Conservation (phyloP, 2,888 invertebrate species). For the Folsomia manolachei region DNA sequence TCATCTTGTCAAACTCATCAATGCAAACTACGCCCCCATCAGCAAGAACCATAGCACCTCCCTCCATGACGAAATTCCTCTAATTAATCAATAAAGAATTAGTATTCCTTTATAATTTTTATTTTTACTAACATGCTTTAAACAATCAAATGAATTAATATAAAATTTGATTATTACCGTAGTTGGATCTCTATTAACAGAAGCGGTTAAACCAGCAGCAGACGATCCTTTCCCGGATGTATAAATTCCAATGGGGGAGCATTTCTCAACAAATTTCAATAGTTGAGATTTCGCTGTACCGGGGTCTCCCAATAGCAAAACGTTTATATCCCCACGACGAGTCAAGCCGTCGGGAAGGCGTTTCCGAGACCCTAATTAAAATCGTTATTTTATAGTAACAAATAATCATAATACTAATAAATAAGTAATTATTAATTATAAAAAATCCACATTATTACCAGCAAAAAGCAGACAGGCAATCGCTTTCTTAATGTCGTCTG, state of each 20-base stretch:
- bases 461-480: constrained; percentile 93
- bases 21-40: constrained; percentile 99
- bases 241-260: constrained; percentile 90
- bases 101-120: constrained; percentile 17
- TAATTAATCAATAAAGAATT: constrained; percentile 54
- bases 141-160: too few species aligned
- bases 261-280: constrained; percentile 93
- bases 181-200: constrained; percentile 88
- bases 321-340: constrained; percentile 93
- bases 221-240: constrained; percentile 99
- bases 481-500: constrained; percentile 91
- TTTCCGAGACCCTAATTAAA: constrained; percentile 67
- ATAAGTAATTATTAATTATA: neutral
- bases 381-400: too few species aligned
- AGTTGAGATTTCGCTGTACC: constrained; percentile 99
- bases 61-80: constrained; percentile 96
- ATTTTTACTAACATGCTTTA: constrained; percentile 3
- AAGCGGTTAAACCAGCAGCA: constrained; percentile 97
- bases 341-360: constrained; percentile 91
- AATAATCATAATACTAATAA: constrained; percentile 20
- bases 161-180: constrained; percentile 65
- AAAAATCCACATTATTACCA: constrained; percentile 58
- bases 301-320: constrained; percentile 92
- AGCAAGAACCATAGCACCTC: constrained; percentile 98
- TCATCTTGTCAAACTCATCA: constrained; percentile 99